Conservation (phyloP, 1,140 invertebrate species). For the Caenorhabditis elegans region DNA sequence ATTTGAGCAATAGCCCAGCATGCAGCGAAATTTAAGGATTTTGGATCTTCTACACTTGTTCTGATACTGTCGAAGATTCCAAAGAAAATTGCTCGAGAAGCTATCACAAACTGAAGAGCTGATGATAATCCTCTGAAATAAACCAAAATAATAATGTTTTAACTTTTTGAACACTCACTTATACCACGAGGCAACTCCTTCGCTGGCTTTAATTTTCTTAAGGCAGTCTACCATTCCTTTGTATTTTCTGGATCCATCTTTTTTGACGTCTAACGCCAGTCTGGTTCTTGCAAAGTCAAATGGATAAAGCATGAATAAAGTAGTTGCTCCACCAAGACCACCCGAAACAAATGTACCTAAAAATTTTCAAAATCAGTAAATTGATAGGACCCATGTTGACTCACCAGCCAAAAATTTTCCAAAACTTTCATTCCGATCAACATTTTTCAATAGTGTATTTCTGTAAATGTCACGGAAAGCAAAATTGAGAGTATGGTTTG, state of each 20-base stretch:
- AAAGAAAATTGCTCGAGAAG: conserved; percentile 67
- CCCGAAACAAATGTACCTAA: conserved; percentile 64
- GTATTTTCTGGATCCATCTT: conserved; percentile 55
- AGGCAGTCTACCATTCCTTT: conserved; percentile 65
- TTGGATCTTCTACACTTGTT: conserved; percentile 45
- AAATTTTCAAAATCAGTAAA: neutral
- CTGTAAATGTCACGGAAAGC: conserved; percentile 57
- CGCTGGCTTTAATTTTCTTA: conserved; percentile 53
- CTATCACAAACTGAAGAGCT: conserved; percentile 66
- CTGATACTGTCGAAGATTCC: conserved; percentile 66
- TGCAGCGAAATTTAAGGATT: conserved; percentile 49
- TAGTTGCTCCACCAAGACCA: conserved; percentile 63
- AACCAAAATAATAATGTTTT: neutral
- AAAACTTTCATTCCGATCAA: conserved; percentile 81
- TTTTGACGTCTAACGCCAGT: conserved; percentile 61
- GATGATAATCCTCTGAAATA: conserved; percentile 63
- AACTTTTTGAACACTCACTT: conserved; percentile 36
- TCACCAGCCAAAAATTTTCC: conserved; percentile 81
- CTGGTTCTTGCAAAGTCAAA: conserved; percentile 66
- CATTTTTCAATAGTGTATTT: conserved; percentile 70
- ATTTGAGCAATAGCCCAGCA: conserved; percentile 59
- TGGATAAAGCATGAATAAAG: conserved; percentile 65
- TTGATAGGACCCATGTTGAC: neutral
- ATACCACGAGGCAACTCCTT: conserved; percentile 64
- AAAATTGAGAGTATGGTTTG: conserved; percentile 65